Evolutionary conservation across 2,113 vertebrate genomes (phyloP).

Genomic region (Pontoporia blainvillei): DNA sequence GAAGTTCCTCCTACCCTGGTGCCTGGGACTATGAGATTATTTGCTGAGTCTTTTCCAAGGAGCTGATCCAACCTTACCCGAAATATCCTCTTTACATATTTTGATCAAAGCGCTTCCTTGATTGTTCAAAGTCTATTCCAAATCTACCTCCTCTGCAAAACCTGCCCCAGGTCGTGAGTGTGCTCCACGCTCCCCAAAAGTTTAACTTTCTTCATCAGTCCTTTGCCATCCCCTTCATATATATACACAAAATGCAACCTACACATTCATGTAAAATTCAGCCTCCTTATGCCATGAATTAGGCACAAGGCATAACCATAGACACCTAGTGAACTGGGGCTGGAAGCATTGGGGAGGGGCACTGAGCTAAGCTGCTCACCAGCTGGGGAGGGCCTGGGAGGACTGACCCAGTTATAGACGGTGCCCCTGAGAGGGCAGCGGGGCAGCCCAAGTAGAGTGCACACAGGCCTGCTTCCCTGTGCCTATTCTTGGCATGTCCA

Average conservation of each 20-base stretch:
- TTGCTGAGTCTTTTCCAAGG: not conserved
- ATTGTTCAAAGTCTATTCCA: not conserved
- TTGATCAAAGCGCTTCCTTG: not conserved
- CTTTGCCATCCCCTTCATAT: not conserved
- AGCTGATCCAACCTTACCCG: not conserved
- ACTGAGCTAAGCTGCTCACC: not conserved
- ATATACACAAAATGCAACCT: not conserved
- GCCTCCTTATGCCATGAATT: not conserved
- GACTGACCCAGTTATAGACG: not conserved
- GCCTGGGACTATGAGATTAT: not conserved
- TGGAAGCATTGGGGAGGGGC: not conserved
- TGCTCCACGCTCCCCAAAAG: not conserved
- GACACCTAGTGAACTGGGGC: not conserved
- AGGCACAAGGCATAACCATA: not conserved
- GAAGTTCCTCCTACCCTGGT: not conserved
- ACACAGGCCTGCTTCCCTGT: not conserved
- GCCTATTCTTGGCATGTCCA: not conserved
- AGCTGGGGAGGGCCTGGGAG: not conserved
- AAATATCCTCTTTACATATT: not conserved
- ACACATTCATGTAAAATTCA: not conserved
- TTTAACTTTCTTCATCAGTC: not conserved
- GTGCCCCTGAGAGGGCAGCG: not conserved
- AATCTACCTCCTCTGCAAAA: not conserved
- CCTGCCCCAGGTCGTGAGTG: not conserved
- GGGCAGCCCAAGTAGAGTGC: fast-evolving